Conservation (phyloP, 2,797 vertebrate genomes). For the Paratrypauchen microcephalus region DNA sequence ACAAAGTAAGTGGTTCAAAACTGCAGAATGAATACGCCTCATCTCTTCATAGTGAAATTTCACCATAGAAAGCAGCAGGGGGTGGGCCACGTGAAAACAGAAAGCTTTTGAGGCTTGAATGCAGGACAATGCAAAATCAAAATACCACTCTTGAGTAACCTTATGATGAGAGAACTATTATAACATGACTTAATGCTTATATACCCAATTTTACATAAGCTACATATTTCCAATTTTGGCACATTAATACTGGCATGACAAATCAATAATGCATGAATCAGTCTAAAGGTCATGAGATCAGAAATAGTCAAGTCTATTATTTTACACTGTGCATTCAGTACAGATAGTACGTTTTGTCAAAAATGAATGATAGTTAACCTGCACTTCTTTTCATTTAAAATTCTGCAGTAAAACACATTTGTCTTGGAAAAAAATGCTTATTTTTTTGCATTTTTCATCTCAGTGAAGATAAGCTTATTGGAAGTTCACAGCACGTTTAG, state of each 20-base stretch:
- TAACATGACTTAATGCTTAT: no score
- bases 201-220: no score
- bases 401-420: background rate
- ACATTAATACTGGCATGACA: background rate
- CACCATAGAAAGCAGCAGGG: no score
- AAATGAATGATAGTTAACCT: background rate
- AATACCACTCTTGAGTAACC: no score
- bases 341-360: background rate
- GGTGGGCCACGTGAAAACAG: no score
- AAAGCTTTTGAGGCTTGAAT: no score
- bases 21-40: no score
- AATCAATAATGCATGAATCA: background rate
- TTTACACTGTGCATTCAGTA: background rate
- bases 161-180: no score
- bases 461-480: background rate
- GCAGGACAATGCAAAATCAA: no score
- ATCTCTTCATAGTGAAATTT: no score
- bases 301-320: background rate
- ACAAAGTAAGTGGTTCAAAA: no score
- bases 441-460: background rate
- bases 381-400: background rate
- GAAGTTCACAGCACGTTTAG: background rate
- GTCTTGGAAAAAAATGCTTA: background rate
- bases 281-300: background rate
- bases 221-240: background rate